phyloP scores from a whole-genome alignment of 2,888 invertebrate genomes.

The Ariolimax columbianus region DNA sequence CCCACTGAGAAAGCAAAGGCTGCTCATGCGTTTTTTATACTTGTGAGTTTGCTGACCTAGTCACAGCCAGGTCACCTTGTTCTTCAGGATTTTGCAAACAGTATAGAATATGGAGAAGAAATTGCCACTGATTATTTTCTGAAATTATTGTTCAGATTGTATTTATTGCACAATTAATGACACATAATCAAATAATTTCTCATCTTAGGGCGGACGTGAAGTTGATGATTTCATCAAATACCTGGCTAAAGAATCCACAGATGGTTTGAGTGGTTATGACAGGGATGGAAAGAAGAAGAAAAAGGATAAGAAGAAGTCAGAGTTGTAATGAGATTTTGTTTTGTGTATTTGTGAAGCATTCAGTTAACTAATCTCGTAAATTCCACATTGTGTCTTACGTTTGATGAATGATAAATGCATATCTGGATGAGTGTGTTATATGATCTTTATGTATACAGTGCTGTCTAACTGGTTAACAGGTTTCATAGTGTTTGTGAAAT shows the following conservation, averaged over 20 bases:
- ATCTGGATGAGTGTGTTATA: neutral
- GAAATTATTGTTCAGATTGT: neutral
- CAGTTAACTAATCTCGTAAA: slow-evolving; percentile 15
- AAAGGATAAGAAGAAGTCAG: slow-evolving; percentile 35
- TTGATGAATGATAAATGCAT: slow-evolving; percentile 1
- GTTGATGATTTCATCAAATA: slow-evolving; percentile 96
- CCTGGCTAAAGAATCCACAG: slow-evolving; percentile 93
- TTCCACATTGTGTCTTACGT: slow-evolving; percentile 34
- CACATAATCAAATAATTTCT: neutral
- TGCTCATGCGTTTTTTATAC: too few species aligned
- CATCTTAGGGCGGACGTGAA: slow-evolving; percentile 89
- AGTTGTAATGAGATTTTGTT: slow-evolving; percentile 36
- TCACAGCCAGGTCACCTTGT: too few species aligned
- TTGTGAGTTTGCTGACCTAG: too few species aligned
- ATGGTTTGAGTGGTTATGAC: slow-evolving; percentile 91
- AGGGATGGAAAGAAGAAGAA: slow-evolving; percentile 85
- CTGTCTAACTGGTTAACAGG: neutral
- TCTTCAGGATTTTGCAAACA: too few species aligned
- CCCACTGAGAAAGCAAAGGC: too few species aligned
- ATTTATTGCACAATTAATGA: neutral
- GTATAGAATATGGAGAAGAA: too few species aligned
- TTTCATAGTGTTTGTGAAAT: neutral
- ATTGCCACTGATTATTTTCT: neutral
- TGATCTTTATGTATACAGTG: neutral
- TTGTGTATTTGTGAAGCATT: neutral